Conservation (phyloP, 2,797 vertebrate species). For the Darevskia mixta region DNA sequence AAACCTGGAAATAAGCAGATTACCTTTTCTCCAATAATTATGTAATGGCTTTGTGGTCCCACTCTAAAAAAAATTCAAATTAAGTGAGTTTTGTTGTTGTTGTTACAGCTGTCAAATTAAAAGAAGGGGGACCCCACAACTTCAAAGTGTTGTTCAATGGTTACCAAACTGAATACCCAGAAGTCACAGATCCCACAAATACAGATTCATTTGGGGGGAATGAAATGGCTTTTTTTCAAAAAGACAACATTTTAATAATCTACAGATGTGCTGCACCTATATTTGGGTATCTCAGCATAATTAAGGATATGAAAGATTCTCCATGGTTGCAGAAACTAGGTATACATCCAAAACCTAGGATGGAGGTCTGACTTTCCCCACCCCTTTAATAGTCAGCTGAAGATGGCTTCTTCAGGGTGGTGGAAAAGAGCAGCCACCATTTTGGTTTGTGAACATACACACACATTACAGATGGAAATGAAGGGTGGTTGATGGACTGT, state of each 20-base stretch:
- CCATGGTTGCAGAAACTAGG: background rate
- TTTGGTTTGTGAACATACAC: background rate
- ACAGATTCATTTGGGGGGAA: no score
- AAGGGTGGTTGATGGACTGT: background rate
- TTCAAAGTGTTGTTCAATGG: background rate
- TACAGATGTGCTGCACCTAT: background rate
- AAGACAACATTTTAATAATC: background rate
- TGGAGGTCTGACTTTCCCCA: background rate
- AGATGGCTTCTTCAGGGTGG: background rate
- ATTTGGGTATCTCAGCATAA: background rate
- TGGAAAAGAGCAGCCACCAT: background rate
- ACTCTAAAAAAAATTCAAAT: constrained; percentile 53
- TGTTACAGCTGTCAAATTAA: background rate
- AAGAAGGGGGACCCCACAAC: background rate
- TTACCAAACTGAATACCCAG: background rate
- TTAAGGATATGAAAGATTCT: background rate
- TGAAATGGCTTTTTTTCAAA: no score
- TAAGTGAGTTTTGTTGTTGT: constrained; percentile 47
- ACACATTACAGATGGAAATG: no score
- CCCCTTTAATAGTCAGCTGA: background rate
- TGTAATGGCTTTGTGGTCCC: constrained; percentile 21
- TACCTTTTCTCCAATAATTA: constrained; percentile 28
- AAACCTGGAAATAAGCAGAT: constrained; percentile 35
- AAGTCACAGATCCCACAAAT: no score
- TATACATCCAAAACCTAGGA: background rate